A percentile compares a stretch with the other conserved stretches of the same genome.
Evolutionary conservation across 2,113 vertebrate species (phyloP).

Genomic region (Paedocypris sp.): DNA sequence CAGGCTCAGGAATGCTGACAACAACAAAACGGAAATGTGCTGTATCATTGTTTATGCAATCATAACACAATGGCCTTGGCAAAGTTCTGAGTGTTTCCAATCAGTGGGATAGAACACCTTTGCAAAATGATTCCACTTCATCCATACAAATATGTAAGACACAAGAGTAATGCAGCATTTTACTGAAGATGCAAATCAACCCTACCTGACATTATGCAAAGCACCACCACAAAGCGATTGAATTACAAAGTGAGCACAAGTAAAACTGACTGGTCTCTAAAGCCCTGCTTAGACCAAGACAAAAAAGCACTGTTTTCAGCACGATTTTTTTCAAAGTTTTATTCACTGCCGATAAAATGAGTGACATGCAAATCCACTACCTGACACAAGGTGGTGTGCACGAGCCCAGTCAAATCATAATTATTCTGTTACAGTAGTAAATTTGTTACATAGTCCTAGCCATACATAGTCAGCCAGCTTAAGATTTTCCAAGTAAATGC

Average conservation of each 20-base stretch:
- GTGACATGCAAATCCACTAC: no score
- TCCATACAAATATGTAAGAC: neutral
- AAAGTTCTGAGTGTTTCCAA: conserved; percentile 4
- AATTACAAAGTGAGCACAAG: neutral
- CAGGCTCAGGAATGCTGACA: conserved; percentile 30
- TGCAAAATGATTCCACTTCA: neutral
- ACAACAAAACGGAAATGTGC: conserved; percentile 21
- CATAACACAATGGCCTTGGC: conserved; percentile 12
- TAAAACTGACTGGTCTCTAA: neutral
- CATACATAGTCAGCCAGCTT: no score
- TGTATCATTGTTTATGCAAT: conserved; percentile 27
- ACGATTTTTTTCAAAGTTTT: no score
- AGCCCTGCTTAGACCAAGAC: no score
- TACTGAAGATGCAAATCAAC: neutral
- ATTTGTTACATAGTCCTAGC: no score
- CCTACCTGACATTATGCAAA: conserved; percentile 7
- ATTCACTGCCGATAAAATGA: no score
- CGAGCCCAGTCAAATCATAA: no score
- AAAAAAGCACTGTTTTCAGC: no score
- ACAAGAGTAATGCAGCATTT: neutral
- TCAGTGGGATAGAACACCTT: neutral
- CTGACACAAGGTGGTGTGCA: no score
- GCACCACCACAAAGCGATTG: neutral
- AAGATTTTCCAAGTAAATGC: no score
- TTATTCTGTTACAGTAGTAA: no score